These are phyloP conservation scores for Meteorus colon DNA, from an alignment of 2,888 invertebrate genomes.

Conservation along the genomic window DNA sequence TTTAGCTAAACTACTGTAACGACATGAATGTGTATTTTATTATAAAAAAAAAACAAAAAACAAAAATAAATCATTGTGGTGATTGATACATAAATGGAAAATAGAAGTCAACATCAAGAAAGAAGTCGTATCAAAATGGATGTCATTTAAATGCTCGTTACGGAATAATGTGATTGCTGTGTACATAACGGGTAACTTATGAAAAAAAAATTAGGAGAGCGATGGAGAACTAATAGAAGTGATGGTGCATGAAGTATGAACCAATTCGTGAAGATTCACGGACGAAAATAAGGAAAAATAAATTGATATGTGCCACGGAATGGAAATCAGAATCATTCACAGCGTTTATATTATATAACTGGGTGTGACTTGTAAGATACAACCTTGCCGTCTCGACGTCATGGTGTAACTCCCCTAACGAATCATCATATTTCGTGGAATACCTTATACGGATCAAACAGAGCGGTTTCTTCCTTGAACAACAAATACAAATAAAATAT, in stretches of 20 bases:
- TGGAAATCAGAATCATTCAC: slow-evolving; percentile 44
- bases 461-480: slow-evolving; percentile 22
- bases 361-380: slow-evolving; percentile 49
- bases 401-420: not conserved
- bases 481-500: not conserved
- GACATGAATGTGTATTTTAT: slow-evolving; percentile 70
- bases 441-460: slow-evolving; percentile 23
- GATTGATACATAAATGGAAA: not conserved
- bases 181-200: slow-evolving; percentile 35
- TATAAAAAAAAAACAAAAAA: slow-evolving; percentile 56
- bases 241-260: not conserved
- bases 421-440: slow-evolving; percentile 2
- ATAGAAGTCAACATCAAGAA: not conserved
- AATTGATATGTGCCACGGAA: slow-evolving; percentile 45
- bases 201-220: not conserved
- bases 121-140: slow-evolving; percentile 26
- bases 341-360: slow-evolving; percentile 50
- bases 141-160: slow-evolving; percentile 22
- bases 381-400: slow-evolving; percentile 25
- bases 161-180: slow-evolving; percentile 31
- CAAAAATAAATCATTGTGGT: slow-evolving; percentile 35
- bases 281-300: slow-evolving; percentile 28
- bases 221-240: slow-evolving; percentile 10
- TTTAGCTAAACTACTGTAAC: slow-evolving; percentile 52
- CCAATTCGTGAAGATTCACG: slow-evolving; percentile 22